Conservation (phyloP, 2,888 invertebrate genomes). For the Rotaria macrura region DNA sequence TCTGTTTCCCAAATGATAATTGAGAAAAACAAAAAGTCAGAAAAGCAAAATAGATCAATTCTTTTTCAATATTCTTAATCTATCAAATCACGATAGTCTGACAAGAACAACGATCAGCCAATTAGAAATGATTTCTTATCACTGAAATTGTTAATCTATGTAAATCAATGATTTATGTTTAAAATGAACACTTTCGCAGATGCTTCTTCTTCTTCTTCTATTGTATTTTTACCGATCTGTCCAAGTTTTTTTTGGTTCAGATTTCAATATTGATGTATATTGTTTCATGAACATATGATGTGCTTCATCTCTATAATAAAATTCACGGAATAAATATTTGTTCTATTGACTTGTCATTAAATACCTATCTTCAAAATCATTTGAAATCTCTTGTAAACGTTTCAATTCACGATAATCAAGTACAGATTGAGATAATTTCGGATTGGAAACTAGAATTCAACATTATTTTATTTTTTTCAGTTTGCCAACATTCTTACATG, state of each 20-base stretch:
- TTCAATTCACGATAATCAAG: not conserved
- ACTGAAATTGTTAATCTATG: no score
- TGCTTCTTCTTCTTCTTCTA: not conserved
- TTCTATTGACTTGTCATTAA: not conserved
- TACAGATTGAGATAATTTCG: not conserved
- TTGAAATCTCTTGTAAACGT: not conserved
- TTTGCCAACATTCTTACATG: not conserved
- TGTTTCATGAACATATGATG: constrained; percentile 31
- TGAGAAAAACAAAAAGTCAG: no score
- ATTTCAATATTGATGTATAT: constrained; percentile 8
- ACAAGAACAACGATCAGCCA: no score
- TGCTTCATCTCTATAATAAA: constrained; percentile 20
- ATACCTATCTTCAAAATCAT: not conserved
- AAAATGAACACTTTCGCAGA: no score
- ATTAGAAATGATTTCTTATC: no score
- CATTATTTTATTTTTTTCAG: not conserved
- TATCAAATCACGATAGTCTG: no score
- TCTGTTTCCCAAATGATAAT: no score
- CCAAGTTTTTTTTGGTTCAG: not conserved
- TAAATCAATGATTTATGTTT: no score
- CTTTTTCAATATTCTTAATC: no score
- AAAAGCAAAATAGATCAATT: no score
- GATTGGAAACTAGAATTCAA: not conserved
- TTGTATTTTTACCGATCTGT: not conserved
- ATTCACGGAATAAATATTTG: not conserved